Percentiles rank a stretch among this genome's conserved stretches.
Conservation (phyloP, 2,797 vertebrate genomes). For the Orestias chungarensis region DNA sequence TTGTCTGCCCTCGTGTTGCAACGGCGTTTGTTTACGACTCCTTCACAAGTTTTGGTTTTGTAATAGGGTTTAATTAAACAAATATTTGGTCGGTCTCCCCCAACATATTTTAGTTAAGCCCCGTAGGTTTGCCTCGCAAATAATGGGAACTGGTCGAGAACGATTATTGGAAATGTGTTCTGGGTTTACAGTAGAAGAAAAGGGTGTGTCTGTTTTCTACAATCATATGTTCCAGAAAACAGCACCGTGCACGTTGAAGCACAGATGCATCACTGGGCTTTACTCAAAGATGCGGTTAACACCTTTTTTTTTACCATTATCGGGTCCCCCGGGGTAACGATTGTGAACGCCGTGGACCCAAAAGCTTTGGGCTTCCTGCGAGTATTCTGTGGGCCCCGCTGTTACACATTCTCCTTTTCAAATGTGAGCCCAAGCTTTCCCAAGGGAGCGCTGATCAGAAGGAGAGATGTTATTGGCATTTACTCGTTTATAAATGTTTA, state of each 20-base stretch:
- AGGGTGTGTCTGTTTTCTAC: slow-evolving; percentile 54
- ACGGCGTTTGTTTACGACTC: not conserved
- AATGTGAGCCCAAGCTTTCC: slow-evolving; percentile 50
- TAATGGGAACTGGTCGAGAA: not conserved
- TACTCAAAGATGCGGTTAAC: slow-evolving; percentile 71
- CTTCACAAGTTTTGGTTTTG: not conserved
- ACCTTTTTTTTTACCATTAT: slow-evolving; percentile 62
- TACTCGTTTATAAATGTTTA: slow-evolving; percentile 53
- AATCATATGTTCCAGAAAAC: slow-evolving; percentile 49
- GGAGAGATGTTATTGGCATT: slow-evolving; percentile 6
- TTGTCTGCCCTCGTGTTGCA: slow-evolving; percentile 10
- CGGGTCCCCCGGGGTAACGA: slow-evolving; percentile 49
- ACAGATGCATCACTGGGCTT: slow-evolving; percentile 50
- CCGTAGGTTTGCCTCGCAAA: slow-evolving; percentile 2
- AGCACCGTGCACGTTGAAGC: slow-evolving; percentile 45
- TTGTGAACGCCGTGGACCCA: slow-evolving; percentile 17
- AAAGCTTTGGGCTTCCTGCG: slow-evolving; percentile 56
- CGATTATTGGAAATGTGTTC: slow-evolving; percentile 34
- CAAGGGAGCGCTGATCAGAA: slow-evolving; percentile 19
- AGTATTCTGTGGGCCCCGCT: slow-evolving; percentile 17
- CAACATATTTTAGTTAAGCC: not conserved
- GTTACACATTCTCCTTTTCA: slow-evolving; percentile 21
- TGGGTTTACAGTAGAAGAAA: slow-evolving; percentile 43
- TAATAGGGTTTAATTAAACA: slow-evolving; percentile 1
- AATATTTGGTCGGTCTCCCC: not conserved